Conservation (phyloP, 2,113 vertebrate genomes). For the Acanthisitta chloris region DNA sequence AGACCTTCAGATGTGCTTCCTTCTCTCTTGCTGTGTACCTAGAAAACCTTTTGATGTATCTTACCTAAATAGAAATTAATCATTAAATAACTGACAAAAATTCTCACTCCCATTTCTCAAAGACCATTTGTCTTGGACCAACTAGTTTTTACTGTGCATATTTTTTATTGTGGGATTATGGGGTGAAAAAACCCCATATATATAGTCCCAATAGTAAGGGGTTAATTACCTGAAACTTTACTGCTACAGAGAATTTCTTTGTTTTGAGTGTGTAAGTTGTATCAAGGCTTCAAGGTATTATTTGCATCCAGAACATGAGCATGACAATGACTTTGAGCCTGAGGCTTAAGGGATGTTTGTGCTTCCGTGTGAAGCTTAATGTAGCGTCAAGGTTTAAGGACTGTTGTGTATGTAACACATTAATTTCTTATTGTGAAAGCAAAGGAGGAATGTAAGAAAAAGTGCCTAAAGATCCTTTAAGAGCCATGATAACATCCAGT, state of each 20-base stretch:
- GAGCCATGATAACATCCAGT: not conserved
- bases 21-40: not conserved
- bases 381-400: not conserved
- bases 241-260: not conserved
- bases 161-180: not conserved
- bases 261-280: not conserved
- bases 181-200: accelerated
- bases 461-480: not conserved
- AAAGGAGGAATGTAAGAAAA: slow-evolving; percentile 8
- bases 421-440: not conserved
- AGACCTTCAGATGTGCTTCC: not conserved
- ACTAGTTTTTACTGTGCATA: not conserved
- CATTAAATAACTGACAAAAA: not conserved
- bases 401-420: not conserved
- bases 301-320: not conserved
- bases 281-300: not conserved
- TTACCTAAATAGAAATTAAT: not conserved
- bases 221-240: not conserved
- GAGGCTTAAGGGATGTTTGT: not conserved
- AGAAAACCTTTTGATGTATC: not conserved
- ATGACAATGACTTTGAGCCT: not conserved
- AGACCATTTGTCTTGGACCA: not conserved
- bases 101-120: not conserved
- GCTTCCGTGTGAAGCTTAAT: not conserved
- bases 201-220: not conserved